phyloP scores from a whole-genome alignment of 1,140 invertebrate species.

The Drosophila kurseongensis region DNA sequence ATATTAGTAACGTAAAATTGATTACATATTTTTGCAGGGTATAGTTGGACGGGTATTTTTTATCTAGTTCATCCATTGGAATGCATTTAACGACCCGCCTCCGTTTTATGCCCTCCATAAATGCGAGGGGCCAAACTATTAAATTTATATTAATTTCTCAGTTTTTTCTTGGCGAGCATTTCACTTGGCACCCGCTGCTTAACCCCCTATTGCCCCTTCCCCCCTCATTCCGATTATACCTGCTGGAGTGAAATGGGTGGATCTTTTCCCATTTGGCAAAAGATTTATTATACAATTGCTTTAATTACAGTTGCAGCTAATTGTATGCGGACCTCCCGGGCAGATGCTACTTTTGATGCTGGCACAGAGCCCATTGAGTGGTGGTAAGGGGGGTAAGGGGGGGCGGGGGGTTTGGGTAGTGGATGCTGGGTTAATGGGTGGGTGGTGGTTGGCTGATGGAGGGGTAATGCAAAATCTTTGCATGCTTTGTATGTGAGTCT shows the following conservation, averaged over 20 bases:
- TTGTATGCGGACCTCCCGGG: slow-evolving; percentile 68
- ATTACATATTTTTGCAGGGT: not conserved
- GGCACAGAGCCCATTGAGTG: slow-evolving; percentile 40
- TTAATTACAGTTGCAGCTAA: slow-evolving; percentile 82
- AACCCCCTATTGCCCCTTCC: not conserved
- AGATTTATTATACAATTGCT: slow-evolving; percentile 81
- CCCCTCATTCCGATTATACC: not conserved
- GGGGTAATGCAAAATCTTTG: slow-evolving; percentile 64
- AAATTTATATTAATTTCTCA: slow-evolving; percentile 80
- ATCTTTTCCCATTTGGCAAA: slow-evolving; percentile 70
- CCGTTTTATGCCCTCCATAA: slow-evolving; percentile 61
- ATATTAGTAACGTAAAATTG: too few species aligned
- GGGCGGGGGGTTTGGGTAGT: not conserved
- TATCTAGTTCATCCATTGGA: slow-evolving; percentile 14
- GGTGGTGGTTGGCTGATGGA: slow-evolving; percentile 12
- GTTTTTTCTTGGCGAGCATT: slow-evolving; percentile 65
- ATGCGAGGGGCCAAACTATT: slow-evolving; percentile 75
- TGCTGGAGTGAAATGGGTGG: slow-evolving; percentile 5
- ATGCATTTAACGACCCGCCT: slow-evolving; percentile 65
- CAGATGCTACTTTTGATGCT: slow-evolving; percentile 68
- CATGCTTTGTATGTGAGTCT: slow-evolving; percentile 78
- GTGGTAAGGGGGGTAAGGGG: not conserved
- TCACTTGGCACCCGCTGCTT: slow-evolving; percentile 57
- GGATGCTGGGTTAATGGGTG: not conserved
- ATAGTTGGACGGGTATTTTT: not conserved